Conservation (phyloP, 2,888 invertebrate species). For the Thumatha senex region DNA sequence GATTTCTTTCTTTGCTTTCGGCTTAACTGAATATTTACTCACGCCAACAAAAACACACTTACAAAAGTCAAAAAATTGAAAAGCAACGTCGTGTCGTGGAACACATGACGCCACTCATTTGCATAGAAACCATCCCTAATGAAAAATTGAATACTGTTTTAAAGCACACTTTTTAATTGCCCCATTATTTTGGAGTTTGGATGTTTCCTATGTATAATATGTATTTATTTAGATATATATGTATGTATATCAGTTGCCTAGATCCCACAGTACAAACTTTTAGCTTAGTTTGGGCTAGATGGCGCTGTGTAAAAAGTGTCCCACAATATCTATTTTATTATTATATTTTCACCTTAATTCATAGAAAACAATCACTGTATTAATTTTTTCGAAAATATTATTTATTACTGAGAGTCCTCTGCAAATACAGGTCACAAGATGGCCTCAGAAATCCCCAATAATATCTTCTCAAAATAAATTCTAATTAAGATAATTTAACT, state of each 20-base stretch:
- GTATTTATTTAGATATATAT: too few species aligned
- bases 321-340: too few species aligned
- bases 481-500: conserved; percentile 29
- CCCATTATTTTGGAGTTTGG: too few species aligned
- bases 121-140: conserved; percentile 64
- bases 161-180: conserved; percentile 55
- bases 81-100: conserved; percentile 10
- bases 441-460: not conserved
- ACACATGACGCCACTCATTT: conserved; percentile 77
- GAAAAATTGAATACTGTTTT: conserved; percentile 71
- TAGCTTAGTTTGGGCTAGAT: too few species aligned
- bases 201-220: too few species aligned
- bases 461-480: conserved; percentile 14
- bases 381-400: too few species aligned
- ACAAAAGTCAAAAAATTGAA: not conserved
- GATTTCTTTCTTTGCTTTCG: too few species aligned
- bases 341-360: not conserved
- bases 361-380: too few species aligned
- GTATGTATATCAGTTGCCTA: too few species aligned
- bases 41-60: not conserved
- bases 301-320: too few species aligned
- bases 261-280: too few species aligned
- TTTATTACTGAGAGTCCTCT: too few species aligned
- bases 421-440: not conserved
- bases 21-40: not conserved